These are phyloP conservation scores for Sinocyclocheilus maitianheensis DNA, from an alignment of 2,113 vertebrate genomes.

Conservation along the genomic window DNA sequence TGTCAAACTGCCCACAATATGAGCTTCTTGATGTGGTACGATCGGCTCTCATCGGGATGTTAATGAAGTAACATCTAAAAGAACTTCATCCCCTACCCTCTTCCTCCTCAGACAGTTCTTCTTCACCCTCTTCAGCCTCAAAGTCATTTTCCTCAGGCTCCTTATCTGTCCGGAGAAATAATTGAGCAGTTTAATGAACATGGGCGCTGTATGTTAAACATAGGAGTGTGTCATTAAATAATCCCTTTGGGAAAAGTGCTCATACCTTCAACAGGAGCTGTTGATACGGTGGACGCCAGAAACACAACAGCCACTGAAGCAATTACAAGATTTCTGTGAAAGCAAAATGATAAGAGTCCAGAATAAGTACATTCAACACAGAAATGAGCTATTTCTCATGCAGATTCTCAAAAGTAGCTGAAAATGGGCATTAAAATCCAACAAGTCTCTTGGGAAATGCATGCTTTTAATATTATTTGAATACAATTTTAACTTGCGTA, in stretches of 20 bases:
- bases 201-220: conserved; percentile 24
- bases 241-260: conserved; percentile 14
- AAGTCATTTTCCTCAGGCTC: conserved; percentile 71
- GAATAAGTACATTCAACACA: neutral
- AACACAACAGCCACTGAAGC: conserved; percentile 61
- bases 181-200: neutral
- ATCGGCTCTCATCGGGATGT: neutral
- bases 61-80: conserved; percentile 7
- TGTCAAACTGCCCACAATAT: neutral
- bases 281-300: conserved; percentile 56
- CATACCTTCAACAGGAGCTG: conserved; percentile 74
- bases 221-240: neutral
- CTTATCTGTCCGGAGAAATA: conserved; percentile 64
- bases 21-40: neutral
- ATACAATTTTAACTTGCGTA: neutral
- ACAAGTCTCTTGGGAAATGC: neutral
- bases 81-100: conserved; percentile 68
- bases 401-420: neutral
- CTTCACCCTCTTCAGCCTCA: conserved; percentile 67
- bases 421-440: neutral
- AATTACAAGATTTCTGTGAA: conserved; percentile 68
- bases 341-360: conserved; percentile 24
- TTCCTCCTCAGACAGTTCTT: conserved; percentile 77
- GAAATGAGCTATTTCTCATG: neutral
- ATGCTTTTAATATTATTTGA: neutral